phyloP scores from a whole-genome alignment of 2,888 invertebrate genomes.

The Heliconius aoede region DNA sequence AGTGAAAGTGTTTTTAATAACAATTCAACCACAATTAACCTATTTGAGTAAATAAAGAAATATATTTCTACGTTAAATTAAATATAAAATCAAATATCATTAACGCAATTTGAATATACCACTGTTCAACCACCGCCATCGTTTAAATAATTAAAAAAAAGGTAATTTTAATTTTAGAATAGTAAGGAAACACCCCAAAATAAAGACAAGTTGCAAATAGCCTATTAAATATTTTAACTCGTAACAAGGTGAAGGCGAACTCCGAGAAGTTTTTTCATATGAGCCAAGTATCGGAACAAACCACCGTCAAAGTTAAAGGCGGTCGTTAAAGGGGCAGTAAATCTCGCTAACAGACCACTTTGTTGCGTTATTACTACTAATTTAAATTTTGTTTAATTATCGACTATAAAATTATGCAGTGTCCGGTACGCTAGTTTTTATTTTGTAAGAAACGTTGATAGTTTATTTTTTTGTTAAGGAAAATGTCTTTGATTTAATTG shows the following conservation, averaged over 20 bases:
- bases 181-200: conserved; percentile 2
- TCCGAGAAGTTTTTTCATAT: conserved; percentile 40
- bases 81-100: not conserved
- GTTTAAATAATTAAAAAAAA: not conserved
- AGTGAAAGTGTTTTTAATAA: too few species aligned
- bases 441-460: not conserved
- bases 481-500: not conserved
- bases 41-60: not conserved
- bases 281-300: conserved; percentile 60
- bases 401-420: conserved; percentile 41
- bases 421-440: conserved; percentile 28
- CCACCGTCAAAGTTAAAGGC: conserved; percentile 61
- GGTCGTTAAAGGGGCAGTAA: conserved; percentile 62
- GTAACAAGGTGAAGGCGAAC: conserved; percentile 24
- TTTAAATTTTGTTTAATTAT: conserved; percentile 49
- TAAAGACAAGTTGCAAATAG: conserved; percentile 23
- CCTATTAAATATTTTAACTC: conserved; percentile 41
- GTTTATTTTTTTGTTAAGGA: not conserved
- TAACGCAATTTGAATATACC: not conserved
- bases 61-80: not conserved
- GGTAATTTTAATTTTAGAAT: not conserved
- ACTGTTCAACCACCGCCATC: not conserved
- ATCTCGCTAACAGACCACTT: conserved; percentile 59
- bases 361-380: conserved; percentile 53
- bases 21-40: too few species aligned